These are phyloP conservation scores for Sphaerophoria taeniata DNA, from an alignment of 2,888 invertebrate species.

Conservation along the genomic window DNA sequence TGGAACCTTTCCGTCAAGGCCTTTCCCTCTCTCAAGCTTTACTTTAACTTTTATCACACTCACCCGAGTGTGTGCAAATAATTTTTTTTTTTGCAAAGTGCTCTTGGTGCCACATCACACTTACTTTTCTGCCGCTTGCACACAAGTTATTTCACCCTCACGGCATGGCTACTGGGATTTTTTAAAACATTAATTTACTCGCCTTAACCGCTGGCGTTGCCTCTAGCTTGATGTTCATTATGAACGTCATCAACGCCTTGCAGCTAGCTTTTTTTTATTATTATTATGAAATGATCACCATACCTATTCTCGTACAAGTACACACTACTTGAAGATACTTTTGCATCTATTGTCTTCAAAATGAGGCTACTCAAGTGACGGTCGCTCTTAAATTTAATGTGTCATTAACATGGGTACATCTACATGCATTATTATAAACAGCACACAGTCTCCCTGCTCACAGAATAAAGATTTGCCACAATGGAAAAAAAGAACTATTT, in stretches of 20 bases:
- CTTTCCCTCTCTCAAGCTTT: conserved; percentile 19
- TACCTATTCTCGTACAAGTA: conserved; percentile 21
- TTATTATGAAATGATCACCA: conserved; percentile 48
- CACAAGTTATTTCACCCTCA: conserved; percentile 57
- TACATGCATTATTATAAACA: conserved; percentile 1
- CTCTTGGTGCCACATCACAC: conserved; percentile 4
- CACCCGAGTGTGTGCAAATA: too few species aligned
- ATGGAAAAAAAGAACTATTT: conserved; percentile 20
- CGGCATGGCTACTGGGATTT: background rate
- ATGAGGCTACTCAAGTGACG: conserved; percentile 61
- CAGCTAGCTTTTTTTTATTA: background rate
- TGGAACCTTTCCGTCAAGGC: conserved; percentile 53
- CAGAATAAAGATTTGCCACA: conserved; percentile 31
- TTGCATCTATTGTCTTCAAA: conserved; percentile 48
- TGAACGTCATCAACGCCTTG: background rate
- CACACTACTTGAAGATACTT: conserved; percentile 41
- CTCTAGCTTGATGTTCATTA: too few species aligned
- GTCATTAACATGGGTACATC: conserved; percentile 64
- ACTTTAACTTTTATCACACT: background rate
- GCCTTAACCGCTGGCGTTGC: background rate
- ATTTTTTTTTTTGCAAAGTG: background rate
- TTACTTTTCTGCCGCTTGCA: conserved; percentile 54
- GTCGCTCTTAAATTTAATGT: conserved; percentile 63
- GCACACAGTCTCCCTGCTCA: background rate
- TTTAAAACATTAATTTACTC: conserved; percentile 12